Percentiles rank a stretch among this genome's conserved stretches.
These are phyloP conservation scores for Trypoxylus dichotomus DNA, from an alignment of 1,140 invertebrate species.

Conservation along the genomic window DNA sequence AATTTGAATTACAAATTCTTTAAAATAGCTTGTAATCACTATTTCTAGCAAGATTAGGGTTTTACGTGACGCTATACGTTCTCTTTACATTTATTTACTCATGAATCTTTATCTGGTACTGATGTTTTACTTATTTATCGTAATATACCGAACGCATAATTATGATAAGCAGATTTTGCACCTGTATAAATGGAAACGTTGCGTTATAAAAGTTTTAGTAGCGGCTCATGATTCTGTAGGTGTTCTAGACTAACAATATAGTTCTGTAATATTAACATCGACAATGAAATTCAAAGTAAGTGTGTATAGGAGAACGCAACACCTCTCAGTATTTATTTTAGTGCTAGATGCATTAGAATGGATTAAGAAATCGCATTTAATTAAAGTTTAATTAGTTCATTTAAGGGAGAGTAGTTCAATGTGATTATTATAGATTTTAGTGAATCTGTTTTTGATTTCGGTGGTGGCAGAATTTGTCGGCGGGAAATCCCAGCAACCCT, in stretches of 20 bases:
- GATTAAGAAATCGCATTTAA: neutral
- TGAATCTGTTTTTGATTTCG: neutral
- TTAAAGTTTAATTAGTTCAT: neutral
- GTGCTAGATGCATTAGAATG: neutral
- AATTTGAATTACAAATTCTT: too few relatives aligned
- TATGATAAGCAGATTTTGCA: slow-evolving; percentile 7
- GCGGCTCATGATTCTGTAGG: neutral
- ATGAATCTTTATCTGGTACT: too few relatives aligned
- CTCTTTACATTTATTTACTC: too few relatives aligned
- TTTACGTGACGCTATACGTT: too few relatives aligned
- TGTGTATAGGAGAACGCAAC: neutral
- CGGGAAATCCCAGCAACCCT: slow-evolving; percentile 32
- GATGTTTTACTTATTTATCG: neutral
- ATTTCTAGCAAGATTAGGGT: too few relatives aligned
- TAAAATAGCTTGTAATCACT: too few relatives aligned
- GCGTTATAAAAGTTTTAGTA: slow-evolving; percentile 17
- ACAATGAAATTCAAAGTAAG: slow-evolving; percentile 14
- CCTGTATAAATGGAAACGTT: slow-evolving; percentile 25
- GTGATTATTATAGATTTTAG: slow-evolving; percentile 19
- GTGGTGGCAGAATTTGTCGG: neutral
- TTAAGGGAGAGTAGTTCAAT: neutral
- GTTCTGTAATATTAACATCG: neutral
- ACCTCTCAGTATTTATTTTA: neutral
- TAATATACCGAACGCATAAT: neutral
- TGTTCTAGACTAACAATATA: neutral